Conservation (phyloP, 64 coral and sea anemone species). For the Stichodactyla helianthus region DNA sequence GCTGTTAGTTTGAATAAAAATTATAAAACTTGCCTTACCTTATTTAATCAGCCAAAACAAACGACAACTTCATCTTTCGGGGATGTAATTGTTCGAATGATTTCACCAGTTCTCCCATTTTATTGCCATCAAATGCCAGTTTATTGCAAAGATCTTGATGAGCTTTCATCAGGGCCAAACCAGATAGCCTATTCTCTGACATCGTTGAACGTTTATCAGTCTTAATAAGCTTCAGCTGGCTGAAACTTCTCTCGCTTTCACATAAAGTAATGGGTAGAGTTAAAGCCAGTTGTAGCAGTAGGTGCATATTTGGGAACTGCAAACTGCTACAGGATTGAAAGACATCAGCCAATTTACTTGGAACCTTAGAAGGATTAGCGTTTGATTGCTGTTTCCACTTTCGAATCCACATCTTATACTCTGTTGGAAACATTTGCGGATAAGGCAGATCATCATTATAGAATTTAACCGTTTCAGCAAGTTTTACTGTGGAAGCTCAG, state of each 20-base stretch:
- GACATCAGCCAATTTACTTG: background rate
- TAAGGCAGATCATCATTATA: background rate
- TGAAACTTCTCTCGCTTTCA: too few species aligned
- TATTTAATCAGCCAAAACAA: background rate
- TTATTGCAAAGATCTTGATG: constrained; percentile 2
- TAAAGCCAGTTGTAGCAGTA: too few species aligned
- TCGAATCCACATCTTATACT: background rate
- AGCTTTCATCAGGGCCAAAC: too few species aligned
- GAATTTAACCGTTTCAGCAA: background rate
- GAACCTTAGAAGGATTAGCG: background rate
- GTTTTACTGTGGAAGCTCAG: background rate
- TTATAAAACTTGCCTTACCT: background rate
- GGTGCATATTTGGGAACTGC: constrained; percentile 15
- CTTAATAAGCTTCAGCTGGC: constrained; percentile 13
- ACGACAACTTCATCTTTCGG: background rate
- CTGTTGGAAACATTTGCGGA: background rate
- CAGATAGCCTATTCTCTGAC: background rate
- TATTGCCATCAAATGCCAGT: background rate
- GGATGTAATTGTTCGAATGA: constrained; percentile 4
- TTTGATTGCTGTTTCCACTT: background rate
- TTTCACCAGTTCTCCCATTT: constrained; percentile 4
- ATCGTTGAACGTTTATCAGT: constrained; percentile 3
- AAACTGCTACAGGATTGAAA: constrained; percentile 23
- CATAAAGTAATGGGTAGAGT: too few species aligned
- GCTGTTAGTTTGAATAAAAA: background rate